Evolutionary conservation across 1,140 invertebrate genomes (phyloP).

Genomic region (Pseudomyrmex gracilis): DNA sequence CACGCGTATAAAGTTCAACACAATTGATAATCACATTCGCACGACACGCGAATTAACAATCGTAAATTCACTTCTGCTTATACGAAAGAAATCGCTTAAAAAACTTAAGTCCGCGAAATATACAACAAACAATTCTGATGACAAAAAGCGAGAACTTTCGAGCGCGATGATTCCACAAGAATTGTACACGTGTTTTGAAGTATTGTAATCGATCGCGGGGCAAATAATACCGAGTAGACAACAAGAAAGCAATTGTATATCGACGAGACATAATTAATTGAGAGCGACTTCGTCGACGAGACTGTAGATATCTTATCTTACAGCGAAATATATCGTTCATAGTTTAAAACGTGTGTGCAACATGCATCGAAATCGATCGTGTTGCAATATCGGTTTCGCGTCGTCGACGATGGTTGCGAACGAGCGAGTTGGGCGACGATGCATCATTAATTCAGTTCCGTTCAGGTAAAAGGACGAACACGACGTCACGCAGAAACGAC

Average conservation of each 20-base stretch:
- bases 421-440: neutral
- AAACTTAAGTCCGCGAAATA: slow-evolving; percentile 1
- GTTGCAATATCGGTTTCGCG: slow-evolving; percentile 35
- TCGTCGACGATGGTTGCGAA: slow-evolving; percentile 8
- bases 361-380: slow-evolving; percentile 31
- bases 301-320: neutral
- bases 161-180: slow-evolving; percentile 23
- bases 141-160: neutral
- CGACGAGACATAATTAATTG: slow-evolving; percentile 39
- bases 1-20: too few relatives aligned
- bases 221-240: neutral
- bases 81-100: neutral
- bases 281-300: slow-evolving; percentile 7
- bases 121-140: too few relatives aligned
- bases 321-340: slow-evolving; percentile 27
- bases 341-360: slow-evolving; percentile 39
- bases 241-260: neutral
- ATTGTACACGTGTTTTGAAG: neutral
- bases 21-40: too few relatives aligned
- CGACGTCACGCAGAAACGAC: slow-evolving; percentile 20
- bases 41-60: too few relatives aligned
- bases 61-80: neutral
- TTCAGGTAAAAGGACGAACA: slow-evolving; percentile 30
- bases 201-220: slow-evolving; percentile 13
- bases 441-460: slow-evolving; percentile 51